Evolutionary conservation across 2,113 vertebrate genomes (phyloP).

Genomic region (Meriones unguiculatus): DNA sequence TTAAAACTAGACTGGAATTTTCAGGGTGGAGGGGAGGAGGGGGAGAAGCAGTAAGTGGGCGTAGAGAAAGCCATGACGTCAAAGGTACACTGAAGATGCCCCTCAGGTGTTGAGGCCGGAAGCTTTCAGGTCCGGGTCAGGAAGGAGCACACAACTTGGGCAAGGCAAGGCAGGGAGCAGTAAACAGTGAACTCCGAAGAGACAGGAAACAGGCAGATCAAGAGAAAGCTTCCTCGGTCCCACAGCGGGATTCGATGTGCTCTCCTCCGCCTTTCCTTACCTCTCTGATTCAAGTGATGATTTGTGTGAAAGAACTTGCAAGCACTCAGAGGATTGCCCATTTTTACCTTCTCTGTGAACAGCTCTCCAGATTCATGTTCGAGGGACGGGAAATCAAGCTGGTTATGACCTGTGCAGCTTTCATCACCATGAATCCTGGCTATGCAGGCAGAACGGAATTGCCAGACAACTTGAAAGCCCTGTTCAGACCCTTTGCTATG

Average conservation of each 20-base stretch:
- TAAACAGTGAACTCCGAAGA: background rate
- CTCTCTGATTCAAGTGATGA: conserved; percentile 74
- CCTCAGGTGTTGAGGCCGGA: background rate
- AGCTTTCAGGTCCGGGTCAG: background rate
- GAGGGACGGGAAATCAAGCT: conserved; percentile 94
- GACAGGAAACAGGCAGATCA: background rate
- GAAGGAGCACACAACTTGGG: background rate
- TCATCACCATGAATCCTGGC: conserved; percentile 96
- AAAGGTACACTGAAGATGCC: background rate
- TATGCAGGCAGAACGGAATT: conserved; percentile 93
- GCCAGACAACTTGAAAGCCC: conserved; percentile 94
- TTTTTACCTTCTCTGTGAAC: conserved; percentile 48
- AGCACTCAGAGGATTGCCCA: background rate
- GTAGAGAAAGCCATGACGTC: background rate
- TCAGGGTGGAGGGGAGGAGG: too few relatives aligned
- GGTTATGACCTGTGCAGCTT: conserved; percentile 92
- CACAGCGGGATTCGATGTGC: background rate
- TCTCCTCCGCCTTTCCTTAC: background rate
- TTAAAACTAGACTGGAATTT: background rate
- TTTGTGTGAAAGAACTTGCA: conserved; percentile 83
- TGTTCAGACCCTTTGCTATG: conserved; percentile 94
- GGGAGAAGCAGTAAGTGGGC: background rate
- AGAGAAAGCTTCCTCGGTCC: background rate
- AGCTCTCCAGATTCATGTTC: conserved; percentile 93
- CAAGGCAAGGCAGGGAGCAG: background rate